Evolutionary conservation across 2,113 vertebrate genomes (phyloP).

Genomic region (Sarotherodon lohbergeri): DNA sequence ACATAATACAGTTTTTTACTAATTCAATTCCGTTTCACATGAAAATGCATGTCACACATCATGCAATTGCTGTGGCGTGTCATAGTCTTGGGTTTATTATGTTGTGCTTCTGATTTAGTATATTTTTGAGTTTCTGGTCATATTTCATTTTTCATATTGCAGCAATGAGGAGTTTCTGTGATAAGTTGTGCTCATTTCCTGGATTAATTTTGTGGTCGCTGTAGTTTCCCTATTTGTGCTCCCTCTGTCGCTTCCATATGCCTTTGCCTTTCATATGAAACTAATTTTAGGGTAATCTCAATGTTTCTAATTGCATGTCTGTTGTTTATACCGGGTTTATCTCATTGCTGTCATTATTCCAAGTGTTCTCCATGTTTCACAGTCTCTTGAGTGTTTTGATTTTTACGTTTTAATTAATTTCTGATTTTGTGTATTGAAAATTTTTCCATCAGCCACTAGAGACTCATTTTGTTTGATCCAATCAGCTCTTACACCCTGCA

Average conservation of each 20-base stretch:
- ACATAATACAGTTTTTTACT: neutral
- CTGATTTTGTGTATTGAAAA: neutral
- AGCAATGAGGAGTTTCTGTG: neutral
- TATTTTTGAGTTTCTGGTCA: neutral
- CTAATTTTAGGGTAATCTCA: neutral
- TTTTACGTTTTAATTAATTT: neutral
- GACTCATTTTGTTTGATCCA: neutral
- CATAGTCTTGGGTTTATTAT: neutral
- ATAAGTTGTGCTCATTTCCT: neutral
- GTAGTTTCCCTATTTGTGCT: neutral
- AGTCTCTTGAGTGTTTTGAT: neutral
- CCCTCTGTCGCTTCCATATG: neutral
- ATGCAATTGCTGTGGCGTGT: neutral
- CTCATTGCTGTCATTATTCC: neutral
- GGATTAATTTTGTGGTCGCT: neutral
- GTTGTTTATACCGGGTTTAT: neutral
- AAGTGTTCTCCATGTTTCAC: neutral
- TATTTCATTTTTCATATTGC: neutral
- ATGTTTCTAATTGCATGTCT: neutral
- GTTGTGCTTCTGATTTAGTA: neutral
- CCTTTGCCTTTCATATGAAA: neutral
- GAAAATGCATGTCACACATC: neutral
- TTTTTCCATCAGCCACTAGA: neutral
- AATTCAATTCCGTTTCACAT: neutral
- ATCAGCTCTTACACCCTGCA: neutral